phyloP scores from a whole-genome alignment of 2,797 vertebrate species.

The Pangasius larnaudii region DNA sequence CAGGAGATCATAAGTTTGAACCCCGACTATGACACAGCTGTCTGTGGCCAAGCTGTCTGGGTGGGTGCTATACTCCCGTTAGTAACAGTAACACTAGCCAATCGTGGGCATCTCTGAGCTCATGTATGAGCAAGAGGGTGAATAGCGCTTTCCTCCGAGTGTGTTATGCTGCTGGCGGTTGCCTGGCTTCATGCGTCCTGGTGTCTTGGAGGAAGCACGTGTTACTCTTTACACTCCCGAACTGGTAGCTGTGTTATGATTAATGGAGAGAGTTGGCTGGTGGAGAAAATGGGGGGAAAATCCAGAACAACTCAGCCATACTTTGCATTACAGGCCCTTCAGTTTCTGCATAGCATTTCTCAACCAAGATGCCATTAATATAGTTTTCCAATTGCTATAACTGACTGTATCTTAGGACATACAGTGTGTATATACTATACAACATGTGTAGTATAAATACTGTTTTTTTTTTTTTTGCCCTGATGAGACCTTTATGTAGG shows the following conservation, averaged over 20 bases:
- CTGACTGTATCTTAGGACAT: not conserved
- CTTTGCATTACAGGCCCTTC: not conserved
- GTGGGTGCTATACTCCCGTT: not conserved
- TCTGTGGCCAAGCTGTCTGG: too few species aligned
- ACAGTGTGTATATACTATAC: too few species aligned
- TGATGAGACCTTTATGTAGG: conserved; percentile 9
- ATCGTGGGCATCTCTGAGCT: not conserved
- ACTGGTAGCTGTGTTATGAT: not conserved
- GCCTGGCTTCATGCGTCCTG: not conserved
- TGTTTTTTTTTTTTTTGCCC: not conserved
- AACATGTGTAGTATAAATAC: not conserved
- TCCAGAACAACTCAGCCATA: not conserved
- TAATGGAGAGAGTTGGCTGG: not conserved
- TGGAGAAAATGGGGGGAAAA: not conserved
- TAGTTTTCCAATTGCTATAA: not conserved
- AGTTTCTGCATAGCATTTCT: not conserved
- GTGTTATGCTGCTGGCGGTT: not conserved
- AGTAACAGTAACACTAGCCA: not conserved
- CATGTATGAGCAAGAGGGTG: not conserved
- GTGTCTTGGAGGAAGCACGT: not conserved
- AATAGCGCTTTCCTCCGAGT: not conserved
- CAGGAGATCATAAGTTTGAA: not conserved
- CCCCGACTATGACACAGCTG: too few species aligned
- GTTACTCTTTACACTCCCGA: not conserved
- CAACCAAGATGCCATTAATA: not conserved